Conservation (phyloP, 2,888 invertebrate genomes). For the Uloborus plumipes region DNA sequence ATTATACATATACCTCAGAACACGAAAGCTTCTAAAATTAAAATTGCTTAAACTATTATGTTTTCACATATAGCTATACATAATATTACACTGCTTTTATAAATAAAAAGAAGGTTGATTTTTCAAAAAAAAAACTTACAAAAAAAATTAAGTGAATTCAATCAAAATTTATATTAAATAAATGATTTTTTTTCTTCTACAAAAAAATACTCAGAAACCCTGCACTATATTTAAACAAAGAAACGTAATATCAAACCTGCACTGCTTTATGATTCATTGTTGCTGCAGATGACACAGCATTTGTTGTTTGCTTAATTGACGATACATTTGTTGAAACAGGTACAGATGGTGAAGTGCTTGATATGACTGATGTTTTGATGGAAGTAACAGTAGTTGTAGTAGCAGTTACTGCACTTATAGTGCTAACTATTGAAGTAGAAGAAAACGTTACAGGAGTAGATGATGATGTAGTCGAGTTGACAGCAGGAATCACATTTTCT, state of each 20-base stretch:
- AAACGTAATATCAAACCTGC: conserved; percentile 5
- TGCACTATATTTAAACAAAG: background rate
- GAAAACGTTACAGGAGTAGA: conserved; percentile 16
- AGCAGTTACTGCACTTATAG: background rate
- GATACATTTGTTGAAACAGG: conserved; percentile 34
- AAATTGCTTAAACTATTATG: too few relatives aligned
- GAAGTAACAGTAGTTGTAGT: conserved; percentile 22
- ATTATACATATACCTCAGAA: too few relatives aligned
- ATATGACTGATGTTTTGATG: conserved; percentile 60
- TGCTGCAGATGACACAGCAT: background rate
- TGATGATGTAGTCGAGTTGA: conserved; percentile 26
- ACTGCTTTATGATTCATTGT: conserved; percentile 2
- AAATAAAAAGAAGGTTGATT: too few relatives aligned
- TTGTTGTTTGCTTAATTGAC: conserved; percentile 16
- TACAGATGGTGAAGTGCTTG: conserved; percentile 40
- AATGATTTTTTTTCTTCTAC: too few relatives aligned
- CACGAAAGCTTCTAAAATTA: too few relatives aligned
- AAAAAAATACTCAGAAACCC: background rate
- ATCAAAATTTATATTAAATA: too few relatives aligned
- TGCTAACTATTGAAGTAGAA: conserved; percentile 1
- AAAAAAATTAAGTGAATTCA: too few relatives aligned
- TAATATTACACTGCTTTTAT: too few relatives aligned
- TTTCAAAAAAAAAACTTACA: too few relatives aligned
- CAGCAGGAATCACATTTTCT: conserved; percentile 21
- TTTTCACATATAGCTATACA: too few relatives aligned